Evolutionary conservation across 2,797 vertebrate genomes (phyloP), one percentile per base, ranked within the genome.

Genomic region (Hozukius guyotensis): DNA sequence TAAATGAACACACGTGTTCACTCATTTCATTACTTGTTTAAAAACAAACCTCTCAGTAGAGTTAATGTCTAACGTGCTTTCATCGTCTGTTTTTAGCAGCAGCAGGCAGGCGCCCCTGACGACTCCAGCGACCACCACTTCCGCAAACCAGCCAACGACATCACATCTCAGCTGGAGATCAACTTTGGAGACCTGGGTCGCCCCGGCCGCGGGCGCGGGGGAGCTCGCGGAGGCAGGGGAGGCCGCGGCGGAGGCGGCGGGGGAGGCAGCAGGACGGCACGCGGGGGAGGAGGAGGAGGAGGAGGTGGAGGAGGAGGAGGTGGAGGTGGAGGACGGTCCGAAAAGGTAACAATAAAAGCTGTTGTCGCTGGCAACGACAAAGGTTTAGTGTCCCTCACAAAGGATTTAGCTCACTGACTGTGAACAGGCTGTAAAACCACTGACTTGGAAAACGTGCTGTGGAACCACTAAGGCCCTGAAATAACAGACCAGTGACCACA

Each of bases 101-200:
- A 96, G 96, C 38, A 42, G 38, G 38, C 38, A 42, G 94, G 95
- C 83, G 93, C 96, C 0, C 89, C 96, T 5, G 98, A 99, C 52
- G 97, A 97, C 81, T 96, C 97, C 0, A 92, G 92, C 57, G 99
- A 99, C 84, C 98, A 99, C 91, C 99, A 99, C 93, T 98, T 99
- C 96, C 98, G 99, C 88, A 99, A 99, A 93, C 98, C 99, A 6
- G 98, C 99, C 85, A 99, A 99, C 22, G 99, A 99, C 93, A 99
- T 99, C 94, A 99, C 99, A 12, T 98, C 98, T 88, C 98, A 99
- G 94, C 96, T 99, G 95, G 99, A 99, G 96, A 99, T 99, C 90
- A 99, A 99, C 95, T 99, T 99, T 10, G 98, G 98, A 94, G 98
- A 99, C 94, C 96, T 99, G 20, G 98, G 98, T 63, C 98, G 98